Base-by-base conservation (phyloP, 1,140 invertebrate genomes). In the Mya arenaria region DNA sequence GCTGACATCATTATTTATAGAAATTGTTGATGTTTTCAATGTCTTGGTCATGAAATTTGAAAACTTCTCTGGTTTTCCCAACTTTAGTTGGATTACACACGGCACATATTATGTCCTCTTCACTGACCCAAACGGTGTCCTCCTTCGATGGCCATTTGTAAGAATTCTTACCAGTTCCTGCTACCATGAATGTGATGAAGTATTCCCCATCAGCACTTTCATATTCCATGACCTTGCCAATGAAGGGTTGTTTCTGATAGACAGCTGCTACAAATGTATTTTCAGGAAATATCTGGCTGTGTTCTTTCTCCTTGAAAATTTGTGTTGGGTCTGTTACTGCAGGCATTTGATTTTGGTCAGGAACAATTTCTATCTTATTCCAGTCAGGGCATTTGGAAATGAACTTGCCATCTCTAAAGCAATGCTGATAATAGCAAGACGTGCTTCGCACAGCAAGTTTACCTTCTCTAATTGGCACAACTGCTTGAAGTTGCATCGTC, bases 401-500 rank as follows among this genome's bases (percentile, higher is more conserved):
- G 41, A 48, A 48, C 10, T 10, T 48, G 10, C 41, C 41, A 19
- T 48, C 19, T 48, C 10, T 13, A 19, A 48, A 48, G 19, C 41
- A 48, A 48, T 48, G 10, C 10, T 48, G 10, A 48, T 19, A 48
- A 48, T 13, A 48, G 41, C 41, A 48, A 13, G 56, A 60, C 10
- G 56, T 60, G 25, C 23, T 60, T 13, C 56, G 56, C 19, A 60
- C 25, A 60, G 56, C 56, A 30, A 60, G 8, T 8, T 60, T 52
- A 19, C 23, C 68, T 19, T 8, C 28, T 25, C 19, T 19, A 5
- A 73, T 3, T 1, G 1, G 25, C 32, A 73, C 10, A 36, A 73
- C 71, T 3, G 17, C 10, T 56, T 73, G 71, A 17, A 73, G 19
- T n/a, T 73, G 1, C 23, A 73, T 73, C 2, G 71, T 73, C 10